Evolutionary conservation across 2,113 vertebrate species (phyloP).

Genomic region (Chaetops frenatus): DNA sequence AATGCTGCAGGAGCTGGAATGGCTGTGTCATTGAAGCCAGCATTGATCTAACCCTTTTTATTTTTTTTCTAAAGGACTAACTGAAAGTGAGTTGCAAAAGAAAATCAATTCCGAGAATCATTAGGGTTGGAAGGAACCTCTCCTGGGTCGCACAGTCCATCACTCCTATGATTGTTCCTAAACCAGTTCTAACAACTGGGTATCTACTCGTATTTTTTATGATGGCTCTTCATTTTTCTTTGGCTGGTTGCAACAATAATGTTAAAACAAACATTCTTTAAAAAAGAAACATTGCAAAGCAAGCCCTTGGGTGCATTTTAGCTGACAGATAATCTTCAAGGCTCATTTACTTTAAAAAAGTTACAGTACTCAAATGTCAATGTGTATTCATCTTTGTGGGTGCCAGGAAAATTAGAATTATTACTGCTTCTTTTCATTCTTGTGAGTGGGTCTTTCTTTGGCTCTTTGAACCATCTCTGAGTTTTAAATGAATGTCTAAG

Average conservation of each 20-base stretch:
- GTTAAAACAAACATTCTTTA: slow-evolving; percentile 46
- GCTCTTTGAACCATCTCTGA: background rate
- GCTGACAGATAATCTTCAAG: slow-evolving; percentile 48
- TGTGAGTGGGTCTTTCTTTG: background rate
- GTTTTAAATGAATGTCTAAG: background rate
- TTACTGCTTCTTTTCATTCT: background rate
- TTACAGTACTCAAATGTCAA: background rate
- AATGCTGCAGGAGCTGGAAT: slow-evolving; percentile 28
- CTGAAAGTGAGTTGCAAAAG: slow-evolving; percentile 63
- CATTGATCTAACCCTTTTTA: slow-evolving; percentile 49
- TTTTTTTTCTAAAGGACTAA: slow-evolving; percentile 53
- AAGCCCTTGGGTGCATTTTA: slow-evolving; percentile 28
- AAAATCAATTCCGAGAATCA: slow-evolving; percentile 56
- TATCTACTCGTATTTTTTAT: slow-evolving; percentile 26
- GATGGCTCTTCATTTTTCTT: slow-evolving; percentile 24
- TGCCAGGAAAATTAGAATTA: slow-evolving; percentile 11
- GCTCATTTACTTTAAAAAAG: slow-evolving; percentile 49
- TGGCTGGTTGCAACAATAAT: background rate
- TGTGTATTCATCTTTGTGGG: background rate
- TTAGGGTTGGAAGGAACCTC: slow-evolving; percentile 59
- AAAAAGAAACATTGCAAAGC: slow-evolving; percentile 7
- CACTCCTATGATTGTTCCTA: slow-evolving; percentile 55
- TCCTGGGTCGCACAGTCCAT: slow-evolving; percentile 46
- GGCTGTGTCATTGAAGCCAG: slow-evolving; percentile 48
- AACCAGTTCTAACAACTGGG: slow-evolving; percentile 49